Conservation (phyloP, 2,888 invertebrate genomes). For the Ryuthela nishihirai region DNA sequence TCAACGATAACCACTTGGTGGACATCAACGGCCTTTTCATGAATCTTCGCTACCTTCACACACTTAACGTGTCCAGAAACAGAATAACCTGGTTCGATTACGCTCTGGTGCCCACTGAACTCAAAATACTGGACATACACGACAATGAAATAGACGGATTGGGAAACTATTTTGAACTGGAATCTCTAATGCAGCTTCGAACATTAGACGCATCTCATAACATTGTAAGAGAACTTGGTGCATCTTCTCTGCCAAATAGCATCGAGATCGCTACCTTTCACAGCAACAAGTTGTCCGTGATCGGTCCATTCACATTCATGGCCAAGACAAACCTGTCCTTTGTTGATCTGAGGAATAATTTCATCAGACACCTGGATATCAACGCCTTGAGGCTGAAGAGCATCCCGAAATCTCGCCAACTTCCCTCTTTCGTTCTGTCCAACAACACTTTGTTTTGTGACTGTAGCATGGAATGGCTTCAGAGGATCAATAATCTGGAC, state of each 20-base stretch:
- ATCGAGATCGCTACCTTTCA: conserved; percentile 83
- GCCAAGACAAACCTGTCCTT: conserved; percentile 82
- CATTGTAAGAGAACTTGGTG: conserved; percentile 72
- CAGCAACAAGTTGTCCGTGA: conserved; percentile 77
- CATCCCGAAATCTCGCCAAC: conserved; percentile 64
- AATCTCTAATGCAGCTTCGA: conserved; percentile 71
- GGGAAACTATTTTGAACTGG: conserved; percentile 78
- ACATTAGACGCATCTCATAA: conserved; percentile 87
- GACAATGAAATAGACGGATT: conserved; percentile 77
- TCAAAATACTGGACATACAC: conserved; percentile 87
- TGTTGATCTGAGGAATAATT: conserved; percentile 89
- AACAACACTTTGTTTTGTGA: conserved; percentile 83
- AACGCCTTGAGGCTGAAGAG: conserved; percentile 79
- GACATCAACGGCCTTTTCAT: conserved; percentile 79
- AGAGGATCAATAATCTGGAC: conserved; percentile 66
- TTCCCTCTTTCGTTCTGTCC: conserved; percentile 78
- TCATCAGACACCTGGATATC: conserved; percentile 82
- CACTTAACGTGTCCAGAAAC: conserved; percentile 90
- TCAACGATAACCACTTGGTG: conserved; percentile 78
- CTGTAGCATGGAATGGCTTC: conserved; percentile 87
- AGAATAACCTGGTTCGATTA: conserved; percentile 85
- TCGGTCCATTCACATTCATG: conserved; percentile 84
- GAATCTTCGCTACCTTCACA: conserved; percentile 75
- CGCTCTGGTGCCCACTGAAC: conserved; percentile 72
- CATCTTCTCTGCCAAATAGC: conserved; percentile 74